Base-by-base conservation (phyloP, 2,113 vertebrate species). In the Amia ocellicauda region DNA sequence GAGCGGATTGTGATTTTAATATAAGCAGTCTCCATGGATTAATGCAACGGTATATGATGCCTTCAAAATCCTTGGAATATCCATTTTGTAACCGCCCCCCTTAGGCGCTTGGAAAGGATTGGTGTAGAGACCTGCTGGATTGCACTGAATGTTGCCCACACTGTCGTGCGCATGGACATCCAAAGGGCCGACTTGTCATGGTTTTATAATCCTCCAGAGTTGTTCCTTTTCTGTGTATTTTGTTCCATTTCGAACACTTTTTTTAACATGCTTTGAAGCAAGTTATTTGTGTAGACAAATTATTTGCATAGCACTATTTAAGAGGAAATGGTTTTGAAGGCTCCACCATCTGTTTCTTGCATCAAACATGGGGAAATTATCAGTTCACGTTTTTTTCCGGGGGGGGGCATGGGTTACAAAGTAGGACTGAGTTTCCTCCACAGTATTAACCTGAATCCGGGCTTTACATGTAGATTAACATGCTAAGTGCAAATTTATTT, bases 51-150 rank as follows among this genome's bases (percentile, higher is more conserved):
- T 9, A 47, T 49, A 17, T 47, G 27, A 31, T 71, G 71, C 69
- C 57, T 64, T 77, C 68, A 62, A 67, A 77, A 72, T 58, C 67
- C 43, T 59, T 71, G 27, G 31, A 61, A 63, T 64, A 29, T 31
- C 8, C 47, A 56, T 53, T 63, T 20, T 7, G 11, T 20, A 52
- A 62, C n/a, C 17, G 11, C 3, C 27, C n/a, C 53, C 27, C 52
- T 1, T n/a, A n/a, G n/a, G n/a, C n/a, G n/a, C n/a, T n/a, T n/a
- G n/a, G n/a, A n/a, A n/a, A n/a, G n/a, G n/a, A n/a, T n/a, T n/a
- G n/a, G n/a, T n/a, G n/a, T n/a, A n/a, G n/a, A n/a, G n/a, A n/a
- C n/a, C n/a, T n/a, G n/a, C n/a, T n/a, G n/a, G n/a, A n/a, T n/a
- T n/a, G n/a, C n/a, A n/a, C n/a, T n/a, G n/a, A n/a, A n/a, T n/a